phyloP scores from a whole-genome alignment of 2,797 vertebrate genomes.

The Pangasius macronema region DNA sequence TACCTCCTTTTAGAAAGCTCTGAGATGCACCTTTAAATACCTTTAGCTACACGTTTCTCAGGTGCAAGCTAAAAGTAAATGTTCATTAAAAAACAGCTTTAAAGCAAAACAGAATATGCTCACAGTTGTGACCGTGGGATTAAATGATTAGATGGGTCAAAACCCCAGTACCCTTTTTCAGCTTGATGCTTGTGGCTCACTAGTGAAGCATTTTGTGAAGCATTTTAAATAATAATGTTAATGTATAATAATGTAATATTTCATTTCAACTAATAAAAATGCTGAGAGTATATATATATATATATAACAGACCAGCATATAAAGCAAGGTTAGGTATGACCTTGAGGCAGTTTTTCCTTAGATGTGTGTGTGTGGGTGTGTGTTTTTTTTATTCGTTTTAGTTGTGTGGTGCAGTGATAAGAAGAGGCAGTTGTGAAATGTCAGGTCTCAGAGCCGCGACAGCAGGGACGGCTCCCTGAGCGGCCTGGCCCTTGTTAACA shows the following conservation, averaged over 20 bases:
- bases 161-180: no score
- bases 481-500: constrained; percentile 62
- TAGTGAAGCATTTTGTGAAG: neutral
- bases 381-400: constrained; percentile 26
- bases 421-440: constrained; percentile 58
- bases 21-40: no score
- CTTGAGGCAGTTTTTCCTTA: constrained; percentile 6
- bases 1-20: neutral
- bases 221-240: neutral
- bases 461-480: constrained; percentile 55
- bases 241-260: neutral
- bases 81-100: neutral
- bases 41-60: no score
- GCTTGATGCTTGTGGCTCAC: neutral
- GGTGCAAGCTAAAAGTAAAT: neutral
- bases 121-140: neutral
- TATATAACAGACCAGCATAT: neutral
- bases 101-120: neutral
- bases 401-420: constrained; percentile 54
- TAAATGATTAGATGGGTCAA: neutral
- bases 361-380: neutral
- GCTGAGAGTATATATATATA: neutral
- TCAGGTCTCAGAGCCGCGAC: constrained; percentile 61
- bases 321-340: constrained; percentile 20
- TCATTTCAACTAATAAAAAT: neutral